Base-by-base conservation (phyloP, 1,140 invertebrate genomes). In the Heliconius nattereri region DNA sequence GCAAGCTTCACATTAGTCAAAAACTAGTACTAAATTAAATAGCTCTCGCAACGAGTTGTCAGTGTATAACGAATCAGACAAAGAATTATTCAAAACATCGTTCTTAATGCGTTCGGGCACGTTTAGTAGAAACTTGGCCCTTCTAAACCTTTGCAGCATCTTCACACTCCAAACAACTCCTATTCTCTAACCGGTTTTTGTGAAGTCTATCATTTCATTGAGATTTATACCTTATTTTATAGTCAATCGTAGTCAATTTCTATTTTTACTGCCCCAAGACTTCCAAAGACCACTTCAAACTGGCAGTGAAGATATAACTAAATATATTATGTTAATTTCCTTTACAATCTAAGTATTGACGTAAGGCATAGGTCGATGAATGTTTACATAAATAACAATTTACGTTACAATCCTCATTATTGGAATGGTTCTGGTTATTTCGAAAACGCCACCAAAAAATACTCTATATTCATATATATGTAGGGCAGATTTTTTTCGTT, bases 61-160 rank as follows among this genome's bases (percentile, higher is more conserved):
- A 78, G 74, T 74, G 45, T 71, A 74, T 81, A 80, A 81, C 82
- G 84, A 81, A 19, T 76, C 79, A 83, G 84, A 87, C 84, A 86
- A 85, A 84, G 85, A 89, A 89, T 92, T 87, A 90, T 91, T 89
- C 84, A 82, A 86, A 84, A 84, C 81, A 87, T 89, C 84, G 87
- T 88, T 87, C 87, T 85, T 85, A 86, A 89, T 89, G 88, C 84
- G 90, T 89, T 91, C 90, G 89, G 90, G 91, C 88, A 85, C 83
- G 85, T 87, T 92, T 91, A 91, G 88, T 79, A 54, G 73, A 52
- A 73, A 70, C 78, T 72, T 76, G 84, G 79, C 80, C 82, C 81
- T 81, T 84, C 81, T 88, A 86, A 84, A 85, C 78, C 71, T 81
- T 81, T 81, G 16, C 87, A 86, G 82, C 78, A 85, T 73, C 54